Percentiles rank a stretch among this genome's conserved stretches.
Evolutionary conservation across 2,888 invertebrate genomes (phyloP).

Genomic region (Rhingia campestris): DNA sequence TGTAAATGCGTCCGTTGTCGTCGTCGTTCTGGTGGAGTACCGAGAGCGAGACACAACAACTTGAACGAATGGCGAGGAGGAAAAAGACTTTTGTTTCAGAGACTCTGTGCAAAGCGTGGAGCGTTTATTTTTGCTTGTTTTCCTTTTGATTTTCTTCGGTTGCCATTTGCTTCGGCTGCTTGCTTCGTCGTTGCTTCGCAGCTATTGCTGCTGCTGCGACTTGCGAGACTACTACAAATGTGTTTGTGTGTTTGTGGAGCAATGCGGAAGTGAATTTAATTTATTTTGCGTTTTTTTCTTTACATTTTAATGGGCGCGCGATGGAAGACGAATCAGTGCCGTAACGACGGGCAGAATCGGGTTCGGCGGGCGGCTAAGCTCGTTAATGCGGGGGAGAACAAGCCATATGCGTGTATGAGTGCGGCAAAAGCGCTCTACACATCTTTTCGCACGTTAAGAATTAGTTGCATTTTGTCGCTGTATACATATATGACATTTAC

Average conservation of each 20-base stretch:
- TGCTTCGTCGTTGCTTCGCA: slow-evolving; percentile 17
- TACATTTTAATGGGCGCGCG: slow-evolving; percentile 65
- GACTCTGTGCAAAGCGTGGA: slow-evolving; percentile 53
- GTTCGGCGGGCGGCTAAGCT: slow-evolving; percentile 43
- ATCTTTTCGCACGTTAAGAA: slow-evolving; percentile 11
- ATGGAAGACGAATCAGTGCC: slow-evolving; percentile 73
- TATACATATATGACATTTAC: slow-evolving; percentile 14
- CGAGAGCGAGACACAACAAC: slow-evolving; percentile 38
- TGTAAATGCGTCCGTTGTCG: slow-evolving; percentile 51
- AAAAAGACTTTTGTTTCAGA: slow-evolving; percentile 63
- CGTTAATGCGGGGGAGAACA: slow-evolving; percentile 62
- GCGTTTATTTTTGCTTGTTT: slow-evolving; percentile 69
- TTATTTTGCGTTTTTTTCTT: slow-evolving; percentile 77
- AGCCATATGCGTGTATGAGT: slow-evolving; percentile 13
- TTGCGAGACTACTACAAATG: slow-evolving; percentile 59
- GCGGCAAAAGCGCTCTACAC: slow-evolving; percentile 13
- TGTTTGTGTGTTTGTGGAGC: slow-evolving; percentile 81
- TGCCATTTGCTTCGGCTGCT: slow-evolving; percentile 62
- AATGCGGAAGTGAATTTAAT: slow-evolving; percentile 83
- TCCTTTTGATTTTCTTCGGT: slow-evolving; percentile 71
- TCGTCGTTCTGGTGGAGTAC: slow-evolving; percentile 35
- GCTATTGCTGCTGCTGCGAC: slow-evolving; percentile 2
- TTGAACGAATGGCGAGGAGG: slow-evolving; percentile 27
- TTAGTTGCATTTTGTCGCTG: not conserved
- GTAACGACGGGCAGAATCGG: slow-evolving; percentile 36